Conservation (phyloP, 2,888 invertebrate genomes). For the Cheiracanthium punctorium region DNA sequence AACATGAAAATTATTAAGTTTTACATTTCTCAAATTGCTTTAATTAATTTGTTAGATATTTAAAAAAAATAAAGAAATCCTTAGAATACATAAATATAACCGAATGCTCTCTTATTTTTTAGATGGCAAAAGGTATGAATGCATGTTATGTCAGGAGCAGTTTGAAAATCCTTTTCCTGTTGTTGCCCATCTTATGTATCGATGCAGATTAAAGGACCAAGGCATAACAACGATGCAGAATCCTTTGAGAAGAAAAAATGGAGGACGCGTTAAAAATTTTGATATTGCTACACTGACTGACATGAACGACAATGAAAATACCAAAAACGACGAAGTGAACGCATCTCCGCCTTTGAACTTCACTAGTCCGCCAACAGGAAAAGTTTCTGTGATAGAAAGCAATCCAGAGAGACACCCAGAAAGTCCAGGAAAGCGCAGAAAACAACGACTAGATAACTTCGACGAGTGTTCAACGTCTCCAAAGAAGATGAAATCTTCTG, state of each 20-base stretch:
- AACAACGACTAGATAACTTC: conserved; percentile 1
- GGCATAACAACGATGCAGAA: conserved; percentile 29
- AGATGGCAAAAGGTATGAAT: conserved; percentile 71
- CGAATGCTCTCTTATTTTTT: conserved; percentile 11
- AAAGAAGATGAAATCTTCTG: conserved; percentile 29
- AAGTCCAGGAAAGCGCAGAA: conserved; percentile 10
- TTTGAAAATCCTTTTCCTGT: conserved; percentile 71
- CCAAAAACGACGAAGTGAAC: not conserved
- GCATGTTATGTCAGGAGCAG: conserved; percentile 71
- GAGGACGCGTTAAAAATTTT: conserved; percentile 71
- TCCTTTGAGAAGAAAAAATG: conserved; percentile 34
- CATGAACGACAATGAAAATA: conserved; percentile 47
- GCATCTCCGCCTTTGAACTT: conserved; percentile 12
- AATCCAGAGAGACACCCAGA: not conserved
- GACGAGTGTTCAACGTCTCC: conserved; percentile 19
- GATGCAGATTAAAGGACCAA: conserved; percentile 66
- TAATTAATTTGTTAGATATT: too few relatives aligned
- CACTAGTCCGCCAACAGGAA: not conserved
- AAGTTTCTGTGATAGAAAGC: not conserved
- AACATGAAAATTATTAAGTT: too few relatives aligned
- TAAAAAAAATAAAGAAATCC: too few relatives aligned
- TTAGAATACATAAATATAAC: too few relatives aligned
- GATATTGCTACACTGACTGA: conserved; percentile 72
- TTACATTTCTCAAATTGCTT: too few relatives aligned
- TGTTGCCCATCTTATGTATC: conserved; percentile 71